These are phyloP conservation scores for Matsumurasca onukii DNA, from an alignment of 1,140 invertebrate genomes.

Conservation along the genomic window DNA sequence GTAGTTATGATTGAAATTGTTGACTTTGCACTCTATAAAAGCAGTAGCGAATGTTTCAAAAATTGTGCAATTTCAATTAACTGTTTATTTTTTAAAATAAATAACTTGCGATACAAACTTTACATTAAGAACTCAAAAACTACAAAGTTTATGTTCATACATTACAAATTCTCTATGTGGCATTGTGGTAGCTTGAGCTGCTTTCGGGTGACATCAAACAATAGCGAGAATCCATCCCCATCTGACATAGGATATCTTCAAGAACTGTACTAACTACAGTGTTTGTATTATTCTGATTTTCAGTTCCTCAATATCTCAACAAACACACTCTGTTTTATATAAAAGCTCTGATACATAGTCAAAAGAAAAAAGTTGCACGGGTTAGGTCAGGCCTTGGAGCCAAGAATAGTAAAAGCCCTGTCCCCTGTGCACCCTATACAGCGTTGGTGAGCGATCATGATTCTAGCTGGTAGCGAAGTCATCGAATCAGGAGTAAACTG, in stretches of 20 bases:
- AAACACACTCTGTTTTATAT: background rate
- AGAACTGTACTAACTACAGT: background rate
- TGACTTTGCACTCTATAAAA: no score
- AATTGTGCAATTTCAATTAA: background rate
- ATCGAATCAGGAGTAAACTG: background rate
- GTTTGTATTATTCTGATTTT: background rate
- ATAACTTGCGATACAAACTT: background rate
- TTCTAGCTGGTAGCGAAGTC: conserved; percentile 11
- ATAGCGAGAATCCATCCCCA: background rate
- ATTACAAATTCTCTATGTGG: conserved; percentile 17
- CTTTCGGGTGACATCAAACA: background rate
- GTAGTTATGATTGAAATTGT: no score
- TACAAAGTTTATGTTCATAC: conserved; percentile 12
- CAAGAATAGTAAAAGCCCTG: background rate
- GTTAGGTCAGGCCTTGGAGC: conserved; percentile 12
- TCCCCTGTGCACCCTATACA: conserved; percentile 19
- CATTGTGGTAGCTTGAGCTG: background rate
- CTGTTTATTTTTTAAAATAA: conserved; percentile 1
- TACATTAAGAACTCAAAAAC: conserved; percentile 7
- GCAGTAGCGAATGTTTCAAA: background rate
- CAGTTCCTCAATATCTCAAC: conserved; percentile 1
- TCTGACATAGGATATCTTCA: background rate
- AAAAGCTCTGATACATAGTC: conserved; percentile 16
- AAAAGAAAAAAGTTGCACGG: conserved; percentile 11
- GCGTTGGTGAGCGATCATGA: background rate